Percentiles rank a stretch among this genome's conserved stretches.
phyloP scores from a whole-genome alignment of 2,113 vertebrate species.

The Choloepus hoffmanni region DNA sequence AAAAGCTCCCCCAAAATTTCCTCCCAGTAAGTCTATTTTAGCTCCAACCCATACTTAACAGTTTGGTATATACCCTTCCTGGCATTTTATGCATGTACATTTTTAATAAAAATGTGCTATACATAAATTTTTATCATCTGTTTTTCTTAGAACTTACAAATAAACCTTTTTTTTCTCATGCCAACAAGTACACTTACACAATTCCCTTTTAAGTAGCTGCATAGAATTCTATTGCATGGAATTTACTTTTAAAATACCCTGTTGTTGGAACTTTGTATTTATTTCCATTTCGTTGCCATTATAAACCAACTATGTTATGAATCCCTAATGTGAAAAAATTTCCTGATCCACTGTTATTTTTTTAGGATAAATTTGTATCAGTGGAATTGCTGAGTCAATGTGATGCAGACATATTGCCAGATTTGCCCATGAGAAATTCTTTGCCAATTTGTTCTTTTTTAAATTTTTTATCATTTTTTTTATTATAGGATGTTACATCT shows the following conservation, averaged over 20 bases:
- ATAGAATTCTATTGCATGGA: neutral
- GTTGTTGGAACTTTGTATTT: neutral
- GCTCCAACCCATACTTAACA: neutral
- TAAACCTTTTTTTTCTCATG: neutral
- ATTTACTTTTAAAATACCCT: neutral
- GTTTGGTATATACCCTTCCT: neutral
- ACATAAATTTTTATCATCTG: neutral
- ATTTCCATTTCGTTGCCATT: constrained; percentile 27
- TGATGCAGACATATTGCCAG: neutral
- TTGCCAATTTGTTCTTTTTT: neutral
- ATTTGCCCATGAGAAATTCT: constrained; percentile 39
- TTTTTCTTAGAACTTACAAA: constrained; percentile 5
- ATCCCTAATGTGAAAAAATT: neutral
- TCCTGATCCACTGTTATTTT: neutral
- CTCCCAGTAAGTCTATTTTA: neutral
- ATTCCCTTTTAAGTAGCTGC: neutral
- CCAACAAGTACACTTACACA: neutral
- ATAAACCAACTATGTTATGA: neutral
- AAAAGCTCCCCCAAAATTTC: neutral
- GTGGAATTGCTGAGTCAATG: neutral
- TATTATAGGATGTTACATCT: too few species aligned
- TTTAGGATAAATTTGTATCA: neutral
- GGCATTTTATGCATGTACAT: neutral
- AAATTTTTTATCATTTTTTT: too few species aligned
- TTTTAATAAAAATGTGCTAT: neutral